Conservation (phyloP, 1,140 invertebrate species). For the Armadillidium nasatum region DNA sequence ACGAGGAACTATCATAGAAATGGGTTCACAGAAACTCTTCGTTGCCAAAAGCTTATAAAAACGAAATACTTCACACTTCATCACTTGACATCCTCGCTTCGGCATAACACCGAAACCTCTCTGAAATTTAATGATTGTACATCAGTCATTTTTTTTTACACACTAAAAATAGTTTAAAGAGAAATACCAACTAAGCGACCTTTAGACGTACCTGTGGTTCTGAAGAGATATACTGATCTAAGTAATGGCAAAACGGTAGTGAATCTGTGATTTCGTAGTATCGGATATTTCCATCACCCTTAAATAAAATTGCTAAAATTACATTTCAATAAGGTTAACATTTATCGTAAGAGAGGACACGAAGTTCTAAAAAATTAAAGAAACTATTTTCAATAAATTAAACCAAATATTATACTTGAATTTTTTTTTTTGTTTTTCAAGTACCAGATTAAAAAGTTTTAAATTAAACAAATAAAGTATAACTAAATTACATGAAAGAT, state of each 20-base stretch:
- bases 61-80: slow-evolving; percentile 76
- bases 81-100: slow-evolving; percentile 80
- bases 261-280: slow-evolving; percentile 89
- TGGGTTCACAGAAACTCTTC: slow-evolving; percentile 77
- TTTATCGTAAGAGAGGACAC: too few relatives aligned
- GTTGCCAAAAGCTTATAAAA: slow-evolving; percentile 90
- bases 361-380: too few relatives aligned
- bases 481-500: too few relatives aligned
- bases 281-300: slow-evolving; percentile 89
- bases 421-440: too few relatives aligned
- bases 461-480: too few relatives aligned
- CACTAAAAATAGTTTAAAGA: too few relatives aligned
- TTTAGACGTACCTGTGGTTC: slow-evolving; percentile 63
- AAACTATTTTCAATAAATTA: too few relatives aligned
- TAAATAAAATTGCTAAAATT: not conserved
- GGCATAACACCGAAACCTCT: slow-evolving; percentile 87
- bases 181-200: not conserved
- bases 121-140: slow-evolving; percentile 53
- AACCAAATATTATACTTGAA: too few relatives aligned
- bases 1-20: slow-evolving; percentile 89
- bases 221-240: slow-evolving; percentile 87
- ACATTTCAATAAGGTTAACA: too few relatives aligned
- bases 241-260: slow-evolving; percentile 76
- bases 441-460: too few relatives aligned
- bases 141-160: too few relatives aligned